phyloP scores from a whole-genome alignment of 2,113 vertebrate species.

The Syrmaticus mikado region DNA sequence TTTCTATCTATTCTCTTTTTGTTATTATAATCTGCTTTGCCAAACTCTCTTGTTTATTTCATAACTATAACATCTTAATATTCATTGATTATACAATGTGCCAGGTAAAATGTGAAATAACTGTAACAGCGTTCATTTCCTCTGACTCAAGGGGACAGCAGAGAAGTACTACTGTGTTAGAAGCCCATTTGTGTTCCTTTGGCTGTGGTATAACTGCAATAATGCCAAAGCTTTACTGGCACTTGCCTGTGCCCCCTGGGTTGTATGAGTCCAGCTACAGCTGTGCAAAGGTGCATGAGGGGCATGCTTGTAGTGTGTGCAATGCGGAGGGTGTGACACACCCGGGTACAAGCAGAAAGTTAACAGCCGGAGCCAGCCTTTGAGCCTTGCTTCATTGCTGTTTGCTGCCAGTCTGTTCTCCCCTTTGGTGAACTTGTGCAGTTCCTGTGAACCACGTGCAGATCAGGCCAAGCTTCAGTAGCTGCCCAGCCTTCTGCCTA shows the following conservation, averaged over 20 bases:
- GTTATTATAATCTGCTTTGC: too few relatives aligned
- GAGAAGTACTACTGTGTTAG: constrained; percentile 12
- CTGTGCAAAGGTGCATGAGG: background rate
- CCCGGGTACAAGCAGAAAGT: background rate
- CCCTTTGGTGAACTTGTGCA: accelerated
- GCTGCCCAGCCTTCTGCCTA: background rate
- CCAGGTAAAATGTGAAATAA: background rate
- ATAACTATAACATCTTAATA: too few relatives aligned
- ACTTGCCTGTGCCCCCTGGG: background rate
- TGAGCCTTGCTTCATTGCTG: background rate
- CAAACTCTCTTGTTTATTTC: too few relatives aligned
- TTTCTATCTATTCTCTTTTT: too few relatives aligned
- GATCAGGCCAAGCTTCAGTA: background rate
- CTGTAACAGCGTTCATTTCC: background rate
- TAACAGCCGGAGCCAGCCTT: background rate
- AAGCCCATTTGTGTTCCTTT: constrained; percentile 45
- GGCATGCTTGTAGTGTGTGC: background rate
- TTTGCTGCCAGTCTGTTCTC: background rate
- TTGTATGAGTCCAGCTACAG: background rate
- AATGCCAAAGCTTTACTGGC: constrained; percentile 59
- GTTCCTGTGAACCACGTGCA: background rate
- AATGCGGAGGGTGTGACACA: background rate
- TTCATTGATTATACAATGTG: background rate
- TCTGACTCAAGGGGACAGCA: background rate
- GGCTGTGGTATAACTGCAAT: constrained; percentile 55